These are phyloP conservation scores for Mesopsocus fuscifrons DNA, from an alignment of 2,888 invertebrate species.

Conservation along the genomic window DNA sequence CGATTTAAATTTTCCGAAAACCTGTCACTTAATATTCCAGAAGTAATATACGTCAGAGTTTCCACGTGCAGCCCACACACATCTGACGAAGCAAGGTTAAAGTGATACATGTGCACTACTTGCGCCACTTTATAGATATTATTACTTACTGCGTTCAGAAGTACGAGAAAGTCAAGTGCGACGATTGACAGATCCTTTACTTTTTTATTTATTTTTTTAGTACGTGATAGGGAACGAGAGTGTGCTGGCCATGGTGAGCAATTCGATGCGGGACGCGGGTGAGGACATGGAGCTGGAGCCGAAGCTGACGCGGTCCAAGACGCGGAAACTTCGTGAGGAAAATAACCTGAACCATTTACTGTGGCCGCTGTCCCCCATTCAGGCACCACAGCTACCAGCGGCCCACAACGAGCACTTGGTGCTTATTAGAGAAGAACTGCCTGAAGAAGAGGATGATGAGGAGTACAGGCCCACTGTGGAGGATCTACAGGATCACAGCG, in stretches of 20 bases:
- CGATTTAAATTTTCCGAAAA: too few relatives aligned
- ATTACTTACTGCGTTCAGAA: too few relatives aligned
- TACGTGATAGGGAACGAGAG: constrained; percentile 75
- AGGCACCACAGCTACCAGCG: constrained; percentile 21
- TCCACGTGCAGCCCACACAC: too few relatives aligned
- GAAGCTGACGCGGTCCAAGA: constrained; percentile 61
- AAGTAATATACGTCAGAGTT: too few relatives aligned
- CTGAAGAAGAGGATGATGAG: constrained; percentile 62
- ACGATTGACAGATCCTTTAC: too few relatives aligned
- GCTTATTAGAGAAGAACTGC: constrained; percentile 50
- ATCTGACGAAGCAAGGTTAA: too few relatives aligned
- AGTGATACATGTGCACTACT: too few relatives aligned
- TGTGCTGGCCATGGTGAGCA: constrained; percentile 59
- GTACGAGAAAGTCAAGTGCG: too few relatives aligned
- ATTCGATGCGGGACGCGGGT: constrained; percentile 33
- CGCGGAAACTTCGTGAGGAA: constrained; percentile 28
- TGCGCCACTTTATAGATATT: too few relatives aligned
- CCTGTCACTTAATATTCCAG: too few relatives aligned
- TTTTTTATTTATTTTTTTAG: too few relatives aligned
- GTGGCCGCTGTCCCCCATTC: constrained; percentile 38
- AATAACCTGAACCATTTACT: constrained; percentile 28
- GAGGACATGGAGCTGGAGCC: constrained; percentile 28
- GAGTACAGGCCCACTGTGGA: constrained; percentile 58
- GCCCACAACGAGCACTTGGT: constrained; percentile 37
- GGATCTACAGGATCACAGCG: constrained; percentile 20